phyloP scores from a whole-genome alignment of 1,140 invertebrate species.

The Anthonomus grandis region DNA sequence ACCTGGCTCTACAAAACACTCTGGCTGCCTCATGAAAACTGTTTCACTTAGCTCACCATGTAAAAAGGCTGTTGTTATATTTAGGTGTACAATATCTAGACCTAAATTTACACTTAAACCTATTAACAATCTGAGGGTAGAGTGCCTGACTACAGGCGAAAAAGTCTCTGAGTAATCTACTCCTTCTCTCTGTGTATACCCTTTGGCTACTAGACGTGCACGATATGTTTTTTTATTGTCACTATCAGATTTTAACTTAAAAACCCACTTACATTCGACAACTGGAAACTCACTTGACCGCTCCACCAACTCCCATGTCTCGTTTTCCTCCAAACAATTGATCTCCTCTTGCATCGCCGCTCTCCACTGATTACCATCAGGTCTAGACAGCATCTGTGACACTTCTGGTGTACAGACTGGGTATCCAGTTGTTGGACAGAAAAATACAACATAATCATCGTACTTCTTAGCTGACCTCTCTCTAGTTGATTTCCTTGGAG shows the following conservation, averaged over 20 bases:
- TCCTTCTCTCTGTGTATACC: constrained; percentile 15
- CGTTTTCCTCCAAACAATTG: constrained; percentile 39
- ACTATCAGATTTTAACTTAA: constrained; percentile 37
- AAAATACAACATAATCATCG: too few relatives aligned
- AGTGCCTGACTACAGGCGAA: constrained; percentile 32
- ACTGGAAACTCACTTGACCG: constrained; percentile 37
- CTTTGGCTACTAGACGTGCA: too few relatives aligned
- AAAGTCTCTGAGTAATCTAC: constrained; percentile 27
- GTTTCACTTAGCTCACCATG: constrained; percentile 42
- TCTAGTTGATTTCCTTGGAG: too few relatives aligned
- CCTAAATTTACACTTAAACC: constrained; percentile 34
- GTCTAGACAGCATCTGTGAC: too few relatives aligned
- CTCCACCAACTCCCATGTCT: constrained; percentile 42
- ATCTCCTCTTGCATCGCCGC: constrained; percentile 39
- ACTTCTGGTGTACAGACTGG: too few relatives aligned
- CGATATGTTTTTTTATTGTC: constrained; percentile 30
- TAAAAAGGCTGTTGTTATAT: constrained; percentile 47
- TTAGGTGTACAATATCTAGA: constrained; percentile 37
- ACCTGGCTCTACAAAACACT: too few relatives aligned
- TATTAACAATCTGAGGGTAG: constrained; percentile 33
- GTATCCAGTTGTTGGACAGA: too few relatives aligned
- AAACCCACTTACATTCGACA: constrained; percentile 47
- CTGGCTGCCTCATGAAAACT: too few relatives aligned
- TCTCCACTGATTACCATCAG: constrained; percentile 37
- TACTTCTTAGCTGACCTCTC: too few relatives aligned